phyloP scores from a whole-genome alignment of 2,113 vertebrate genomes.

The Pontoporia blainvillei region DNA sequence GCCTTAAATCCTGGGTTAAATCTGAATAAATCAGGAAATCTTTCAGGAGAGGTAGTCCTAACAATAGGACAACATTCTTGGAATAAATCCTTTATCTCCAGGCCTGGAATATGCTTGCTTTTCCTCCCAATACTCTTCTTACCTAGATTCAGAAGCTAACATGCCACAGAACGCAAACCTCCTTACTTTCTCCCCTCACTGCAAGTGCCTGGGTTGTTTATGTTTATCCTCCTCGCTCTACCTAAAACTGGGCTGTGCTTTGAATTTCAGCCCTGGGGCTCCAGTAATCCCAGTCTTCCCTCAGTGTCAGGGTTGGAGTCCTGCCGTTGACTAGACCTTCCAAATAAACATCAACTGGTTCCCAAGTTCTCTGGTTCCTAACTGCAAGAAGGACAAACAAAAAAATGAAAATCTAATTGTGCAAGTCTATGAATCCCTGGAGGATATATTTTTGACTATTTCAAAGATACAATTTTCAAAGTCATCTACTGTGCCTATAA shows the following conservation, averaged over 20 bases:
- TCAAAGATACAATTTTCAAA: not conserved
- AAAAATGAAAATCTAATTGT: not conserved
- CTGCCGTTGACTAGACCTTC: not conserved
- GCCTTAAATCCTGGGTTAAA: not conserved
- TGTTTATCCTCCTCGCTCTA: not conserved
- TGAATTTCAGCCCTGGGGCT: not conserved
- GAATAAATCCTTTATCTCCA: not conserved
- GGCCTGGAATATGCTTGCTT: not conserved
- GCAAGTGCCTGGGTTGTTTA: not conserved
- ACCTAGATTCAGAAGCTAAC: not conserved
- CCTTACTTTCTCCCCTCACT: not conserved
- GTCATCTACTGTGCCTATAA: not conserved
- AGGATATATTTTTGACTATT: not conserved
- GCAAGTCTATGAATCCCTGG: not conserved
- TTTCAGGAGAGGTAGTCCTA: not conserved
- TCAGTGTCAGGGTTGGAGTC: not conserved
- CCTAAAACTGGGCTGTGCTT: not conserved
- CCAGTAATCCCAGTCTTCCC: not conserved
- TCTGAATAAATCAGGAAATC: not conserved
- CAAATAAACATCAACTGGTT: not conserved
- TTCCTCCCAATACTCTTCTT: not conserved
- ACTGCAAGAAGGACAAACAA: not conserved
- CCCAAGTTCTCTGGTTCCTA: not conserved
- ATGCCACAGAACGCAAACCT: not conserved
- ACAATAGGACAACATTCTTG: not conserved